These are phyloP conservation scores for Hyperoplus immaculatus DNA, from an alignment of 2,797 vertebrate genomes.

Conservation along the genomic window DNA sequence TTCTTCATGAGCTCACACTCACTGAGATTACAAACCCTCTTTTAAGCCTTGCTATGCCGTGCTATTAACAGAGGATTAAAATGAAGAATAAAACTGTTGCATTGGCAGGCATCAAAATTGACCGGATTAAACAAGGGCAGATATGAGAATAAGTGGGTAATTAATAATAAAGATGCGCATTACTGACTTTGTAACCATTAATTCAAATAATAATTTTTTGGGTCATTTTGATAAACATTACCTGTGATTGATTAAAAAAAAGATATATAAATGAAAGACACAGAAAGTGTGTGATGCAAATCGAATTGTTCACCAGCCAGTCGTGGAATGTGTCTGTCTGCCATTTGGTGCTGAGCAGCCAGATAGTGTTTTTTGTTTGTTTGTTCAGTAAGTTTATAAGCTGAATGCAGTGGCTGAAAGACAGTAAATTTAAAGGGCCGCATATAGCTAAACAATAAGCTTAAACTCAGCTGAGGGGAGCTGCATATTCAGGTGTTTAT, in stretches of 20 bases:
- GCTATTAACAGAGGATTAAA: conserved; percentile 15
- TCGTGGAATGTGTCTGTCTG: not conserved
- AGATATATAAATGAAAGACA: not conserved
- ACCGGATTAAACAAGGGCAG: conserved; percentile 3
- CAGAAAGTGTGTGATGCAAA: too few relatives aligned
- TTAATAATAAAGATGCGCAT: not conserved
- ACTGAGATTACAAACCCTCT: conserved; percentile 45
- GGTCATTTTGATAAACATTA: not conserved
- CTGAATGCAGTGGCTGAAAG: not conserved
- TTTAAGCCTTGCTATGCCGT: conserved; percentile 22
- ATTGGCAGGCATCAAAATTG: conserved; percentile 4
- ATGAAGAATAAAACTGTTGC: conserved; percentile 32
- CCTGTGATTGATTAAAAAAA: not conserved
- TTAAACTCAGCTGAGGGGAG: not conserved
- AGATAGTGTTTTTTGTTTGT: not conserved
- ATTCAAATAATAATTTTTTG: not conserved
- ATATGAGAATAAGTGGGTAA: conserved; percentile 1
- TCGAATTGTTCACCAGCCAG: not conserved
- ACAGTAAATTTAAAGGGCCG: too few relatives aligned
- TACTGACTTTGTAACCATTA: not conserved
- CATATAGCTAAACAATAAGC: not conserved
- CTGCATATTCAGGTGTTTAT: not conserved
- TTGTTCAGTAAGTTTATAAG: not conserved
- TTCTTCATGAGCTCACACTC: conserved; percentile 54
- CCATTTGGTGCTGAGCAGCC: not conserved